Percentiles rank a stretch among this genome's conserved stretches.
These are phyloP conservation scores for Sinella curviseta DNA, from an alignment of 1,140 invertebrate species.

Conservation along the genomic window DNA sequence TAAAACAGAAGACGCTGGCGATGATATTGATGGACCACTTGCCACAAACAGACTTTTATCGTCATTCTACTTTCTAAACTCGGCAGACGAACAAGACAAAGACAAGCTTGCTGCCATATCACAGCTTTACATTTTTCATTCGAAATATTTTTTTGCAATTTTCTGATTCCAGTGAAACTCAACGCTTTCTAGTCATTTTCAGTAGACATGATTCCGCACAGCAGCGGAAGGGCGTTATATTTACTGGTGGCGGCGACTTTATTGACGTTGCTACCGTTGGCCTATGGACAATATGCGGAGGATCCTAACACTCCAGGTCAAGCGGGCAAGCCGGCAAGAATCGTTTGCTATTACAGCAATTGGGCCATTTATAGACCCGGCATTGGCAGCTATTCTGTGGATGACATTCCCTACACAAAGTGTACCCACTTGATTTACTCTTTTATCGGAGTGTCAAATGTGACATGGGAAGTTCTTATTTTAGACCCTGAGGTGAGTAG, in stretches of 20 bases:
- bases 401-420: constrained; percentile 54
- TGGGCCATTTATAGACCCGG: constrained; percentile 54
- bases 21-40: no score
- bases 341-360: constrained; percentile 78
- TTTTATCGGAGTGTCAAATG: constrained; percentile 54
- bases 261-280: neutral
- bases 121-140: no score
- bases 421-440: constrained; percentile 57
- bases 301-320: constrained; percentile 28
- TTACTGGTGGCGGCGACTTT: neutral
- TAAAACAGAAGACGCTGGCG: no score
- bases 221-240: neutral
- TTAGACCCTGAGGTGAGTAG: constrained; percentile 51
- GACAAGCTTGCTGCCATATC: no score
- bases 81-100: no score
- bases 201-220: no score
- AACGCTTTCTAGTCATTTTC: no score
- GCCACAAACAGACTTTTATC: no score
- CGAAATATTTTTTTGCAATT: no score
- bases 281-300: neutral
- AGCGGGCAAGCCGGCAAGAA: constrained; percentile 58
- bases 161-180: no score
- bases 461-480: constrained; percentile 53
- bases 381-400: constrained; percentile 53
- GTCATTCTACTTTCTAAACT: no score